These are phyloP conservation scores for Coccyzus lansbergi DNA, from an alignment of 2,797 vertebrate genomes.

Conservation along the genomic window DNA sequence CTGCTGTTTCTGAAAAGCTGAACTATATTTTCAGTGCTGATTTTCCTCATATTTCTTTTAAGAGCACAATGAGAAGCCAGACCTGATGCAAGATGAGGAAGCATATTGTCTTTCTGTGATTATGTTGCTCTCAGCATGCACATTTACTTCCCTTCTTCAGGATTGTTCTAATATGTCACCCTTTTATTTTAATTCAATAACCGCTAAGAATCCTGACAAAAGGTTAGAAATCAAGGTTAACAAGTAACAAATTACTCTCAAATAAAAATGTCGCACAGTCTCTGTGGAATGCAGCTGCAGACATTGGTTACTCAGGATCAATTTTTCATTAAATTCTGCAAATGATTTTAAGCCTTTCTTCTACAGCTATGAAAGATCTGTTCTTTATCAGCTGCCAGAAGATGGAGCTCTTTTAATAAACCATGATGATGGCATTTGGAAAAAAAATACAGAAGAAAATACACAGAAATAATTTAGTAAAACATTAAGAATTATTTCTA, in stretches of 20 bases:
- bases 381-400: slow-evolving; percentile 70
- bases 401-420: slow-evolving; percentile 78
- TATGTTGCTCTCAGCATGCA: neutral
- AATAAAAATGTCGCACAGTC: slow-evolving; percentile 52
- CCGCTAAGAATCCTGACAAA: slow-evolving; percentile 27
- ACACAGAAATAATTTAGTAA: neutral
- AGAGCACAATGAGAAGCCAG: neutral
- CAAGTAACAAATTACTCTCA: slow-evolving; percentile 64
- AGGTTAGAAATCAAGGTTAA: slow-evolving; percentile 66
- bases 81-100: neutral
- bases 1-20: neutral
- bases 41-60: neutral
- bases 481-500: neutral
- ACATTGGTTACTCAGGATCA: slow-evolving; percentile 60
- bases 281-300: slow-evolving; percentile 45
- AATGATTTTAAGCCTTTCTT: slow-evolving; percentile 64
- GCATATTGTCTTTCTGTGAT: neutral
- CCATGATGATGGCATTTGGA: neutral
- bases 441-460: slow-evolving; percentile 9
- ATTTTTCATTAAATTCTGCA: slow-evolving; percentile 75
- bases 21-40: neutral
- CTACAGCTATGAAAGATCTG: neutral
- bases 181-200: slow-evolving; percentile 40
- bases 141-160: neutral
- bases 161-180: neutral